phyloP scores from a whole-genome alignment of 2,113 vertebrate species.

The Siniperca chuatsi region DNA sequence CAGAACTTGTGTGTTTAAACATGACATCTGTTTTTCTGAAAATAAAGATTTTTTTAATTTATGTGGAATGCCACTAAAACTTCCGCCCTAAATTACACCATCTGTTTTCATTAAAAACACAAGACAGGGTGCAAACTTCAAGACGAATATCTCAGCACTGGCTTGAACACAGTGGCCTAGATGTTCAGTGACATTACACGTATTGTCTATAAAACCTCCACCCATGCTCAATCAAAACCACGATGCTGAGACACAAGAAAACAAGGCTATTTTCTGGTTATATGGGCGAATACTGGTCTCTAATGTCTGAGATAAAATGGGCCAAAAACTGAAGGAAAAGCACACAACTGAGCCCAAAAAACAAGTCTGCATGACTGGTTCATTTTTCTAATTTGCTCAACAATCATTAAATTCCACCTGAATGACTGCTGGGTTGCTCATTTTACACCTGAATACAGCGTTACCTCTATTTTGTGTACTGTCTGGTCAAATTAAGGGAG shows the following conservation, averaged over 20 bases:
- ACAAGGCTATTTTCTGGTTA: not conserved
- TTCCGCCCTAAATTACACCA: not conserved
- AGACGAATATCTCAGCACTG: not conserved
- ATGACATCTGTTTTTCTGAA: not conserved
- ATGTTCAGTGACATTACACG: constrained; percentile 10
- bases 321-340: not conserved
- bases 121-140: not conserved
- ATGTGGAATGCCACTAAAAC: not conserved
- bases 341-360: not conserved
- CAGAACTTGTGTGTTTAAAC: not conserved
- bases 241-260: not conserved
- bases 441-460: constrained; percentile 8
- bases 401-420: constrained; percentile 33
- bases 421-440: constrained; percentile 23
- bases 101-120: constrained; percentile 18
- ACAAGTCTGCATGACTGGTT: constrained; percentile 44
- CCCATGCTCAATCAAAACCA: constrained; percentile 6
- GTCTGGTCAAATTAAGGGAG: constrained; percentile 20
- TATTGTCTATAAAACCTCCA: not conserved
- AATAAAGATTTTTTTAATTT: not conserved
- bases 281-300: not conserved
- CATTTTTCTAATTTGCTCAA: constrained; percentile 48
- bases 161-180: constrained; percentile 7
- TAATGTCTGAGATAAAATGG: not conserved
- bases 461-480: not conserved